Evolutionary conservation across 2,797 vertebrate genomes (phyloP).

Genomic region (Salarias fasciatus): DNA sequence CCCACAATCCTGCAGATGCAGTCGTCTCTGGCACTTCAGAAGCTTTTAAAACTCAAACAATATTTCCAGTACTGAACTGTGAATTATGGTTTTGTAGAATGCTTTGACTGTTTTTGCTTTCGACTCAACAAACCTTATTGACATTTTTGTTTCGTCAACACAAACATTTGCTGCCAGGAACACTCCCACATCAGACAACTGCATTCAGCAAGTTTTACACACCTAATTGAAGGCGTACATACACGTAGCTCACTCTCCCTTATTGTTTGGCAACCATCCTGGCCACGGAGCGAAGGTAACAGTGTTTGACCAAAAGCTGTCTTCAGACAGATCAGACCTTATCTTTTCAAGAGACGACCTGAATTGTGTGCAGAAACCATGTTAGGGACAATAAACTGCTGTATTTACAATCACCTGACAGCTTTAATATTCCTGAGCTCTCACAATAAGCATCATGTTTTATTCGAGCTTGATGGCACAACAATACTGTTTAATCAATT

Average conservation of each 20-base stretch:
- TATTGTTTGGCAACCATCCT: slow-evolving; percentile 6
- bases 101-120: no score
- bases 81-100: no score
- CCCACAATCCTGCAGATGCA: no score
- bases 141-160: no score
- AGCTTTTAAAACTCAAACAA: no score
- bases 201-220: neutral
- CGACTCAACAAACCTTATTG: no score
- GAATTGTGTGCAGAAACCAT: slow-evolving; percentile 22
- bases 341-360: slow-evolving; percentile 24
- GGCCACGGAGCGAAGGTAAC: slow-evolving; percentile 20
- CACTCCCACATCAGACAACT: neutral
- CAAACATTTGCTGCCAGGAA: no score
- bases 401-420: slow-evolving; percentile 12
- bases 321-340: slow-evolving; percentile 26
- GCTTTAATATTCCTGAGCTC: slow-evolving; percentile 9
- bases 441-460: slow-evolving; percentile 15
- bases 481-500: neutral
- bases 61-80: no score
- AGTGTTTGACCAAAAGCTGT: slow-evolving; percentile 28
- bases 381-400: slow-evolving; percentile 21
- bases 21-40: no score
- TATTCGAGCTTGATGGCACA: neutral
- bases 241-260: neutral
- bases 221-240: slow-evolving; percentile 5